Conservation (phyloP, 2,797 vertebrate genomes). For the Amblyopsis hoosieri region DNA sequence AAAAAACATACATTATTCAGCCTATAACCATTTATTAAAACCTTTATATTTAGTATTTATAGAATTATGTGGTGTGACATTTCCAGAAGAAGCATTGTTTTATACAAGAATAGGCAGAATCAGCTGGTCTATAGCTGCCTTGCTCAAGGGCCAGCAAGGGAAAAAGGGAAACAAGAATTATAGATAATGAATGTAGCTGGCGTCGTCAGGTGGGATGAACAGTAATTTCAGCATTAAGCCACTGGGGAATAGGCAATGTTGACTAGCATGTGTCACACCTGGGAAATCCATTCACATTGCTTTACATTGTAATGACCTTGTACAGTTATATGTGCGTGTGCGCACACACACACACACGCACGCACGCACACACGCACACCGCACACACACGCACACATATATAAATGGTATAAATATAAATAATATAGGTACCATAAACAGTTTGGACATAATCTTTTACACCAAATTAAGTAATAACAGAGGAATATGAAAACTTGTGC, state of each 20-base stretch:
- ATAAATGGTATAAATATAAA: too few species aligned
- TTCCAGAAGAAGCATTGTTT: too few species aligned
- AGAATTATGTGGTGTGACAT: too few species aligned
- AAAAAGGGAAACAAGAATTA: not conserved
- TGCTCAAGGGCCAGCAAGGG: not conserved
- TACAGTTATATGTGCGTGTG: conserved; percentile 1
- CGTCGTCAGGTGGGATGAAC: conserved; percentile 47
- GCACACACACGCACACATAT: too few species aligned
- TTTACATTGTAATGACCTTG: conserved; percentile 48
- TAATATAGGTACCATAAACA: too few species aligned
- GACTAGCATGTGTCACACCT: conserved; percentile 41
- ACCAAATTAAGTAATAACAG: too few species aligned
- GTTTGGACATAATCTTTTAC: too few species aligned
- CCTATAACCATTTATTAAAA: too few species aligned
- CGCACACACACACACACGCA: conserved; percentile 21
- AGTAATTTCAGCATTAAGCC: conserved; percentile 48
- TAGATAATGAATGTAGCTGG: conserved; percentile 26
- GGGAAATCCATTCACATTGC: conserved; percentile 29
- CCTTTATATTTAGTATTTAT: too few species aligned
- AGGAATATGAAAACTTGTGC: too few species aligned
- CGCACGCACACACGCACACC: not conserved
- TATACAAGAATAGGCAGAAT: too few species aligned
- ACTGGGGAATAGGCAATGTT: conserved; percentile 51
- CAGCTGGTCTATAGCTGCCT: not conserved
- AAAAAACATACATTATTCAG: too few species aligned